Evolutionary conservation across 1,140 invertebrate genomes (phyloP).

Genomic region (Caenorhabditis briggsae): DNA sequence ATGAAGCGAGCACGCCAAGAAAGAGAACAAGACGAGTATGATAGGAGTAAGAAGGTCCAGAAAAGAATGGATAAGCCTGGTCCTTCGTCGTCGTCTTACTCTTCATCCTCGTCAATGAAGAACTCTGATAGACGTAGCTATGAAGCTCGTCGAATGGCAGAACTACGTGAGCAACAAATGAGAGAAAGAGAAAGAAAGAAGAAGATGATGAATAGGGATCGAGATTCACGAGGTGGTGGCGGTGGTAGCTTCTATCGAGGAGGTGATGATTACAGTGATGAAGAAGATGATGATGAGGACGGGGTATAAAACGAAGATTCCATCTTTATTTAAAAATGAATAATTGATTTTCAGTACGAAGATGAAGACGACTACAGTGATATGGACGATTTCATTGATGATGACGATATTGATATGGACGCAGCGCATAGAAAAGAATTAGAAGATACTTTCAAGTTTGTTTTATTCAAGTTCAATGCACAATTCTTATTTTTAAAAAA

Average conservation of each 20-base stretch:
- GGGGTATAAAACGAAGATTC: neutral
- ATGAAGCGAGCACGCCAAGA: constrained; percentile 25
- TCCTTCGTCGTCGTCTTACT: neutral
- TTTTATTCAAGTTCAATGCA: too few species aligned
- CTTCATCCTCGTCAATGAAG: constrained; percentile 10
- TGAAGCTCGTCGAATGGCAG: constrained; percentile 46
- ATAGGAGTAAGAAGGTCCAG: constrained; percentile 11
- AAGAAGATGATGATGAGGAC: constrained; percentile 65
- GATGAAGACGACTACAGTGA: constrained; percentile 73
- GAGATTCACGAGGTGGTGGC: constrained; percentile 15
- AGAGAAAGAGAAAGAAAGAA: constrained; percentile 23
- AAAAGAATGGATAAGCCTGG: neutral
- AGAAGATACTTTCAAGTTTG: constrained; percentile 70
- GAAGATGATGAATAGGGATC: neutral
- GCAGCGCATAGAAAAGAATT: constrained; percentile 70
- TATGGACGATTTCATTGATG: constrained; percentile 76
- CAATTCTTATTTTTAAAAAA: too few species aligned
- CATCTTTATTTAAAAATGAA: neutral
- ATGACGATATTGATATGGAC: constrained; percentile 68
- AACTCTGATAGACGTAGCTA: neutral
- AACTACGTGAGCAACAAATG: constrained; percentile 41
- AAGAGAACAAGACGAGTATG: neutral
- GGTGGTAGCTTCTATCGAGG: constrained; percentile 17
- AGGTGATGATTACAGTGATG: constrained; percentile 64
- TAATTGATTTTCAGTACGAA: constrained; percentile 49